Evolutionary conservation across 2,113 vertebrate genomes (phyloP).

Genomic region (Trochalopteron elliotii): DNA sequence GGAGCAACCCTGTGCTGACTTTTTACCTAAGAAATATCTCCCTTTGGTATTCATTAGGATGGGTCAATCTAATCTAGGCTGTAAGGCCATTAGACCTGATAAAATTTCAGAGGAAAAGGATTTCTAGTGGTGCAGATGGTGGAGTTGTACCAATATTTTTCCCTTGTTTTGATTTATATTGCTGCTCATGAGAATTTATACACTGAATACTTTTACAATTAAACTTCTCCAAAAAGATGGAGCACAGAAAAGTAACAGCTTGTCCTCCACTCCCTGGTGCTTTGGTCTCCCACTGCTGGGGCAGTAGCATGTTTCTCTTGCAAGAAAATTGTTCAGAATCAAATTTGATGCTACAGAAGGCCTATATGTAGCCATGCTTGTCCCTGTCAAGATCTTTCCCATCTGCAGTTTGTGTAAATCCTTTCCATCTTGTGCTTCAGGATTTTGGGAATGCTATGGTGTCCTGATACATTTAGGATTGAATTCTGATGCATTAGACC

Average conservation of each 20-base stretch:
- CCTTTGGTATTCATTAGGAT: constrained; percentile 34
- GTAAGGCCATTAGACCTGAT: neutral
- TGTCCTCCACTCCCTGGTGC: neutral
- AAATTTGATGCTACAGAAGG: neutral
- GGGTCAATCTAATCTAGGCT: constrained; percentile 22
- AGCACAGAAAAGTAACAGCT: neutral
- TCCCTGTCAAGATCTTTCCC: neutral
- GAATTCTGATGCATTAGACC: neutral
- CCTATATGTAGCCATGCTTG: accelerated
- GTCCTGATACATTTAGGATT: neutral
- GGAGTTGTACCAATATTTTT: neutral
- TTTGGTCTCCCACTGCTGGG: neutral
- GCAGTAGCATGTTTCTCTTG: neutral
- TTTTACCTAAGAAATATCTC: constrained; percentile 48
- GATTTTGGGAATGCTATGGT: accelerated
- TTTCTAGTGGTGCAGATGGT: neutral
- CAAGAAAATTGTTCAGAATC: neutral
- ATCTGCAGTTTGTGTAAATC: neutral
- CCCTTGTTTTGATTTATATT: neutral
- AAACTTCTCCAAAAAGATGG: neutral
- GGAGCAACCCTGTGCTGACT: neutral
- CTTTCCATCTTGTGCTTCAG: neutral
- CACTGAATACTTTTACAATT: neutral
- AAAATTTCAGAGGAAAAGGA: neutral
- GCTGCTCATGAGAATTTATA: neutral